Conservation (phyloP, 1,140 invertebrate genomes). For the Pogonognathellus flavescens region DNA sequence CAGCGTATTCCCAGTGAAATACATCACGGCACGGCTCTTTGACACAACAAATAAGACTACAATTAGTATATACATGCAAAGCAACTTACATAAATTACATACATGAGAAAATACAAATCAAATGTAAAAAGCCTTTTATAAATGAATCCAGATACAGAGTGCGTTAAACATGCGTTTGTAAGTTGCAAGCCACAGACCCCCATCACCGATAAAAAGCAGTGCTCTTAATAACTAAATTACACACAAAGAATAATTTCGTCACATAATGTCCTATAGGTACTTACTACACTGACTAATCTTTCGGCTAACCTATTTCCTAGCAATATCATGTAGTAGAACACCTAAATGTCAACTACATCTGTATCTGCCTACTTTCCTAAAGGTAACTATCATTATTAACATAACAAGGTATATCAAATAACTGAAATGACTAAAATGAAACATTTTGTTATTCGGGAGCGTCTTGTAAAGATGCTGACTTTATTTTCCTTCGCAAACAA, state of each 20-base stretch:
- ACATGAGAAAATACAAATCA: conserved; percentile 4
- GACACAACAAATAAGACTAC: not conserved
- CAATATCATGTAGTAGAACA: too few relatives aligned
- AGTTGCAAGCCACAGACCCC: not conserved
- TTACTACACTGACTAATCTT: too few relatives aligned
- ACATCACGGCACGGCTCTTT: too few relatives aligned
- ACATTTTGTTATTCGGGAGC: conserved; percentile 1
- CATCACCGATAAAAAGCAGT: conserved; percentile 11
- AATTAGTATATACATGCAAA: conserved; percentile 14
- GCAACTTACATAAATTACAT: not conserved
- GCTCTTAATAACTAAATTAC: conserved; percentile 1
- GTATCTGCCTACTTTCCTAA: too few relatives aligned
- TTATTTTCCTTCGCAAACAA: conserved; percentile 40
- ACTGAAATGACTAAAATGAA: conserved; percentile 14
- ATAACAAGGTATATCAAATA: not conserved
- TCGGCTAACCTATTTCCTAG: too few relatives aligned
- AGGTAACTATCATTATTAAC: not conserved
- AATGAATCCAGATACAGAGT: not conserved
- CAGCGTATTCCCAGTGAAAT: too few relatives aligned
- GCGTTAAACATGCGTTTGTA: not conserved
- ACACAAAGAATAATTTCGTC: too few relatives aligned
- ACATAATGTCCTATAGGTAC: too few relatives aligned
- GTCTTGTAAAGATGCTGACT: conserved; percentile 31
- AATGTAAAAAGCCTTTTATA: not conserved
- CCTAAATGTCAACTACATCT: too few relatives aligned